Base-by-base conservation (phyloP, 1,140 invertebrate genomes). In the Heterodera carotae region DNA sequence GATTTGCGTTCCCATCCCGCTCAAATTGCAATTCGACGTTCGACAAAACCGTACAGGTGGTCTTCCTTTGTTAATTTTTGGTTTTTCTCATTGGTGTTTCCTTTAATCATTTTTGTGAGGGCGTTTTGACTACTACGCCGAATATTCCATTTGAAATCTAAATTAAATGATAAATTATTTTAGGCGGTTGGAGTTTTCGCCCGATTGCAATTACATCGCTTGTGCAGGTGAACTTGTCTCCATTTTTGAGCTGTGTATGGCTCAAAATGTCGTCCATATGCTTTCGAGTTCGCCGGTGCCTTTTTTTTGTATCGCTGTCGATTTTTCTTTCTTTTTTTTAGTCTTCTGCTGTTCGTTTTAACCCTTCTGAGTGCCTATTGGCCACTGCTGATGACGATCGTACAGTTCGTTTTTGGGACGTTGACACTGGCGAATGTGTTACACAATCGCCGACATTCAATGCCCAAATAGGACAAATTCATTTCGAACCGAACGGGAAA, bases 341-440 rank as follows among this genome's bases (percentile, higher is more conserved):
- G 72, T 31, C 74, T 15, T 56, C 59, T 1, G 59, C 73, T 15
- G 27, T 81, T 15, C 62, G 67, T 22, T 81, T 81, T 43, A 81
- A 83, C 62, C 80, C 80, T 29, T 68, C 70, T 1, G 80, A 81
- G 62, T 81, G 70, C 29, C 56, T 81, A 33, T 67, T 81, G 33
- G 80, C 80, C 12, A 81, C 73, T 48, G 53, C 73, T 25, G 67
- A 62, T 69, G 75, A 82, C 34, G 80, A 81, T 74, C 73, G 75
- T 27, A 25, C 78, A 10, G 74, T 81, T 48, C 77, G 80, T 6
- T 81, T 83, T 59, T 82, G 73, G 73, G 80, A 81, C 74, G 53
- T 81, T 29, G 80, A 81, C 66, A 82, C 80, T 12, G 60, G 70
- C 6, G 80, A 81, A 64, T 81, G 80, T 43, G 80, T 81, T 12